Evolutionary conservation across 1,140 invertebrate species (phyloP), one percentile per base, ranked within the genome.

Genomic region (Acromyrmex echinatior): DNA sequence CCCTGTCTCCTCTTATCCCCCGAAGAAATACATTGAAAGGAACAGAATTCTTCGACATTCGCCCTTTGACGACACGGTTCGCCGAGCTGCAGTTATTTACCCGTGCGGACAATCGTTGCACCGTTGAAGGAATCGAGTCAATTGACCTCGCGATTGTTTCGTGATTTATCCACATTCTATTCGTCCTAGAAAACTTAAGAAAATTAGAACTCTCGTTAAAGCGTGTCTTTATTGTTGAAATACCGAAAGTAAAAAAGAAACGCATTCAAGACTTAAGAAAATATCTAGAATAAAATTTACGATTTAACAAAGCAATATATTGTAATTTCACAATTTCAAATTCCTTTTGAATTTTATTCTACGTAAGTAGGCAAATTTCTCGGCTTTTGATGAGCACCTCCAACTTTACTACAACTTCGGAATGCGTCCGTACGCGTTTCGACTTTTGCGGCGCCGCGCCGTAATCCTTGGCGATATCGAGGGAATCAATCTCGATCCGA

Each of bases 11-110:
- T 51, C 58, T 62, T 39, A 31, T n/a, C 10, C 35, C 53, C 35
- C 14, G 14, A 16, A 18, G 70, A 74, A 74, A 65, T 84, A 63
- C 60, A 45, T 39, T 39, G 66, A 53, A 90, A 84, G 65, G 31
- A 76, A 85, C 79, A 62, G 88, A 90, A 91, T 91, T 90, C 89
- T 92, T 90, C 88, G 77, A 81, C 51, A 73, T 78, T 68, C 73
- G 78, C 66, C 78, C 76, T 81, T 62, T 66, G 84, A 89, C 89
- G 92, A 92, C 88, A 93, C 92, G 92, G 90, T 93, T 91, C 91
- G 91, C 85, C 92, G 92, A 85, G 73, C 88, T 51, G 62, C 78
- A 79, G 91, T 88, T 81, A 92, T 92, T 92, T 12, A 60, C 51
- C 25, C 10, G 73, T 9, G 14, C 14, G 31, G 12, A 81, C 73